These are phyloP conservation scores for Xiphias gladius DNA, from an alignment of 2,113 vertebrate genomes.

Conservation along the genomic window DNA sequence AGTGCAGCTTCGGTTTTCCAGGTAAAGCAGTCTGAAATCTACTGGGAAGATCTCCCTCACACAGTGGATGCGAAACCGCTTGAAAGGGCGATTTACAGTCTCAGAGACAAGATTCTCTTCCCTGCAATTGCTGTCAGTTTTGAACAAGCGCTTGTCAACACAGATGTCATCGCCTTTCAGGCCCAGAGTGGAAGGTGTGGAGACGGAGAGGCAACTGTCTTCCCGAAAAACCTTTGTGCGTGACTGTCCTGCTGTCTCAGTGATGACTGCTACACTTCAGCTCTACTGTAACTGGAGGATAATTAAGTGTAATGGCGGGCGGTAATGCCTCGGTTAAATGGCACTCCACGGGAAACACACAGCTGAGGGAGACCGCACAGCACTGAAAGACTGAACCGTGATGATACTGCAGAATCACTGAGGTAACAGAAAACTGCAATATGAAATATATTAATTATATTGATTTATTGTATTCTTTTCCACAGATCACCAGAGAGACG, in stretches of 20 bases:
- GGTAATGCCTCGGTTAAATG: conserved; percentile 32
- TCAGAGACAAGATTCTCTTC: not conserved
- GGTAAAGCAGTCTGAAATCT: not conserved
- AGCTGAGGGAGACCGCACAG: conserved; percentile 23
- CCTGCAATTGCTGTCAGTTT: not conserved
- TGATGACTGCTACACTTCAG: conserved; percentile 42
- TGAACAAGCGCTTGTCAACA: not conserved
- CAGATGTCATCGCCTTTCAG: not conserved
- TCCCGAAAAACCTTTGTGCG: conserved; percentile 6
- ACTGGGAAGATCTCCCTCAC: not conserved
- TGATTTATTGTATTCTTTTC: not conserved
- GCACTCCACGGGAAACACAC: conserved; percentile 30
- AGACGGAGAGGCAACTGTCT: not conserved
- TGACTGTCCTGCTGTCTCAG: conserved; percentile 42
- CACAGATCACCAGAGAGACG: conserved; percentile 1
- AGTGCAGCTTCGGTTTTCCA: conserved; percentile 6
- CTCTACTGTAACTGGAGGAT: conserved; percentile 36
- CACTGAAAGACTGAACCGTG: not conserved
- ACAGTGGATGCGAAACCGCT: not conserved
- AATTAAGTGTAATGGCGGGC: conserved; percentile 42
- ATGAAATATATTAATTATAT: not conserved
- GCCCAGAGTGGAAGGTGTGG: conserved; percentile 11
- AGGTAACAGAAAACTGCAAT: not conserved
- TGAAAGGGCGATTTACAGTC: not conserved
- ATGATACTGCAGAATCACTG: not conserved